Evolutionary conservation across 1,140 invertebrate genomes (phyloP), one percentile per base, ranked within the genome.

Genomic region (Anagrus nilaparvatae): DNA sequence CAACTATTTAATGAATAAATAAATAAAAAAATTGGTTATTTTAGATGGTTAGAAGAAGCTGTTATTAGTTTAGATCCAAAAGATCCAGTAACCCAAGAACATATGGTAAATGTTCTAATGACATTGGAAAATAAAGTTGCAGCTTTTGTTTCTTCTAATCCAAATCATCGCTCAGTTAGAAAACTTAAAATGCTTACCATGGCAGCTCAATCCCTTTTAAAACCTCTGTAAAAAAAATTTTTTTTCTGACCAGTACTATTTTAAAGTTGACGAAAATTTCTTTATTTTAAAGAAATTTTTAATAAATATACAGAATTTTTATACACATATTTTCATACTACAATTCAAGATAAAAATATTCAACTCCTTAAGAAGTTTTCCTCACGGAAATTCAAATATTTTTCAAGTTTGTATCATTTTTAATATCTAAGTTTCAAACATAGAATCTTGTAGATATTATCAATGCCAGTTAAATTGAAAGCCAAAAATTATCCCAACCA

Each of bases 41-140:
- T 24, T 61, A 92, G 88, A 52, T 94, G 87, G 72, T 69, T 95
- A 21, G 80, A 88, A 58, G 88, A 91, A 57, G 88, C 89, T 3
- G 72, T 95, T 38, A 73, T 91, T 59, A 87, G 81, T 60, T 65
- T 95, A 30, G 84, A 91, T 59, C 72, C 76, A 5, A 72, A 65
- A 4, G 81, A 88, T 65, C 75, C 81, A 0, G 75, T 85, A 9
- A 90, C 86, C 0, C 73, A 77, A 46, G 87, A 91, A 53, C 87
- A 93, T 65, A 78, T 89, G 53, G 79, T 79, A 0, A 75, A 72
- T n/a, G 83, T 94, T 14, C 62, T 93, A 16, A 71, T 76, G 37
- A 79, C 80, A 46, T 69, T 94, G 12, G 75, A 80, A 51, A 78
- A 75, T 55, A 84, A 88, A 63, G 71, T 93, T 23, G 66, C 76